Evolutionary conservation across 2,113 vertebrate genomes (phyloP).

Genomic region (Labrus mixtus): DNA sequence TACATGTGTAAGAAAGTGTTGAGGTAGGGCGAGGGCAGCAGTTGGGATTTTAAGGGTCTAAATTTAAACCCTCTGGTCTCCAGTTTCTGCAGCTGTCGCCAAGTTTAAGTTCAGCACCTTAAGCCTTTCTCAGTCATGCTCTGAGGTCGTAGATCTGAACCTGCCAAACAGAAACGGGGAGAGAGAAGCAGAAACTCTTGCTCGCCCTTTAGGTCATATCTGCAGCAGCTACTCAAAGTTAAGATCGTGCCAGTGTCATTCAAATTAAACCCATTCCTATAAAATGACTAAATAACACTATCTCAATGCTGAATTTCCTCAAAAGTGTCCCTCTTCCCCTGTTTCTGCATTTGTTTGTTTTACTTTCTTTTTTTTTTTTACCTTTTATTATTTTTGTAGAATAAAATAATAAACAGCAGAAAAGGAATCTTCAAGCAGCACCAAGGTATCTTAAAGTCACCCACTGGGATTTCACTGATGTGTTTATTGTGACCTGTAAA

Average conservation of each 20-base stretch:
- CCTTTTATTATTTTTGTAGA: no score
- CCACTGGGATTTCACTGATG: no score
- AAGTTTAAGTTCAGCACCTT: conserved; percentile 85
- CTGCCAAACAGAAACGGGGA: conserved; percentile 58
- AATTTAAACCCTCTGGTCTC: conserved; percentile 79
- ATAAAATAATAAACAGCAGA: no score
- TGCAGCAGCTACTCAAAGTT: conserved; percentile 33
- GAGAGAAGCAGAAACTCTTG: conserved; percentile 18
- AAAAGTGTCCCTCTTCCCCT: no score
- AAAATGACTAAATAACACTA: no score
- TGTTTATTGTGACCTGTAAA: no score
- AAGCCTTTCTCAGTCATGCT: conserved; percentile 73
- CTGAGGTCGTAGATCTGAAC: conserved; percentile 71
- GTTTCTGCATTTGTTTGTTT: no score
- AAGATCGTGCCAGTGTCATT: not conserved
- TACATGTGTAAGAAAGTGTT: conserved; percentile 76
- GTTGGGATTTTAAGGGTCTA: conserved; percentile 72
- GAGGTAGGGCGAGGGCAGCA: conserved; percentile 67
- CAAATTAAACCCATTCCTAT: no score
- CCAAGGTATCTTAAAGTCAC: no score
- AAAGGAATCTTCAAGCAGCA: no score
- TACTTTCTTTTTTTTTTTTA: no score
- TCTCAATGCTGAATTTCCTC: no score
- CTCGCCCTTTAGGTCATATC: conserved; percentile 8
- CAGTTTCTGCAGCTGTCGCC: conserved; percentile 89